Base-by-base conservation (phyloP, 2,113 vertebrate genomes). In the Elachura formosa region DNA sequence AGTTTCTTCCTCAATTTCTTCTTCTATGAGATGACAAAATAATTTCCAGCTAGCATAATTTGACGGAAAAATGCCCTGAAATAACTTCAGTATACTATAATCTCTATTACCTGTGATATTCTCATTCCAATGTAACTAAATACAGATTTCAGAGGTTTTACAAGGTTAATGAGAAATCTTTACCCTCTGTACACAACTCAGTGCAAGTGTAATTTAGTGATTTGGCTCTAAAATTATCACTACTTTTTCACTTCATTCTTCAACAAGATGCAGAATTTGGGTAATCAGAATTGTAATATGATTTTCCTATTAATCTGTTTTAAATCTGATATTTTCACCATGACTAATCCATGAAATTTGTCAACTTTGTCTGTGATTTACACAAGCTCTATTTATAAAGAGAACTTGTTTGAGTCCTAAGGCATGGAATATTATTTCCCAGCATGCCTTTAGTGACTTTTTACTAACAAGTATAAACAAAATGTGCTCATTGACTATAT, bases 311-410 rank as follows among this genome's bases (percentile, higher is more conserved):
- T 98, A 97, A 95, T 96, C 94, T 96, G 73, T 96, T 96, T 97
- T 95, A 97, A 98, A 97, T 97, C 90, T 92, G 94, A 95, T 97
- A 96, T 94, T 97, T 97, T 97, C 94, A 89, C 96, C 92, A 82
- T 98, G 95, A 97, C 96, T 97, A 97, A 97, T 97, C 96, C 94
- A 55, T 97, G 97, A 98, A 98, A 97, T 98, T 98, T 97, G 96
- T 98, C 96, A 97, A 87, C 96, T 97, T 97, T 83, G 85, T 93
- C 95, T 83, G 84, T 96, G 97, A 98, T 96, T 97, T 97, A 96
- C 86, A 97, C 90, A 96, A 95, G 84, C 68, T 95, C 89, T 96
- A 24, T 97, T 96, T 96, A 87, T 97, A 96, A 97, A 89, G 76
- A 90, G 89, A 92, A 93, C 55, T 96, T 90, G 46, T 86, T 88